phyloP scores from a whole-genome alignment of 2,797 vertebrate species.

The Hafferia zeledoni region DNA sequence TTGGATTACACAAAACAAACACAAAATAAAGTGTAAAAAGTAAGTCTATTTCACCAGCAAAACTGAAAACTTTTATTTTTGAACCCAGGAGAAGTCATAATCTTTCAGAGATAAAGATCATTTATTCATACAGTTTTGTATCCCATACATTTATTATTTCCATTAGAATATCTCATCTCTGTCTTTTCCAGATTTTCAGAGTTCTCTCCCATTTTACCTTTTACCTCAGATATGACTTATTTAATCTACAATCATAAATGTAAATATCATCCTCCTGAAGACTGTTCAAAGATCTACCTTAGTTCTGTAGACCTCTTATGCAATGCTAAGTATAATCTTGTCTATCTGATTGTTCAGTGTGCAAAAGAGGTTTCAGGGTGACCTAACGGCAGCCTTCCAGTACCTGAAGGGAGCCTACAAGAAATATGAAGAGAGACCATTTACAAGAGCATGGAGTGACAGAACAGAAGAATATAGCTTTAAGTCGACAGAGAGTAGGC shows the following conservation, averaged over 20 bases:
- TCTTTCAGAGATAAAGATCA: neutral
- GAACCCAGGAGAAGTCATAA: neutral
- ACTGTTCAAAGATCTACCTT: neutral
- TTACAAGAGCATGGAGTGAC: neutral
- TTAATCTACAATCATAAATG: neutral
- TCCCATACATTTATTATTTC: neutral
- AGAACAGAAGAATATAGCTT: neutral
- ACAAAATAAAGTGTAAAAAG: neutral
- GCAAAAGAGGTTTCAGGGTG: rapidly evolving
- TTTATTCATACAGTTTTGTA: neutral
- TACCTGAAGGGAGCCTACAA: neutral
- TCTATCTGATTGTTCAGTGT: neutral
- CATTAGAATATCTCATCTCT: neutral
- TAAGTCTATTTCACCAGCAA: neutral
- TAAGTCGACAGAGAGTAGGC: neutral
- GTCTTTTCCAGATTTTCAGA: neutral
- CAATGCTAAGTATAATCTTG: neutral
- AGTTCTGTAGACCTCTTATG: neutral
- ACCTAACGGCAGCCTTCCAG: neutral
- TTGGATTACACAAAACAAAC: neutral
- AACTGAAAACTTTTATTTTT: neutral
- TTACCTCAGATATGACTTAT: neutral
- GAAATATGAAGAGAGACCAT: neutral
- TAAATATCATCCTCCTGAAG: neutral
- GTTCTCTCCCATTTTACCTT: neutral